Conservation (phyloP, 2,113 vertebrate genomes). For the Petrocephalus microphthalmus region DNA sequence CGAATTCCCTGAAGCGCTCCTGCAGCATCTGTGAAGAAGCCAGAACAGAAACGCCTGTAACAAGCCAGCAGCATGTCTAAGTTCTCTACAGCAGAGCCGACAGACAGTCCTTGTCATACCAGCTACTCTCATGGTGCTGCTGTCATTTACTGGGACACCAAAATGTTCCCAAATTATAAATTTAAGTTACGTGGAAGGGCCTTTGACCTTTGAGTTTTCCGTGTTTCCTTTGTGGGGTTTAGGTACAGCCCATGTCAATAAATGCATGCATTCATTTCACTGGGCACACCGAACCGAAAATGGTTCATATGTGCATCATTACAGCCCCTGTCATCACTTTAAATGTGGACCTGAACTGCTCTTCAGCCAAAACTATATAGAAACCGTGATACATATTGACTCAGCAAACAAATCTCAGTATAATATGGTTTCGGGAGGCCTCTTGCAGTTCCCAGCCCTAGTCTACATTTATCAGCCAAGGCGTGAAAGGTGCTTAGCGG, state of each 20-base stretch:
- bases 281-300: neutral
- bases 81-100: neutral
- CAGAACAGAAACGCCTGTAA: neutral
- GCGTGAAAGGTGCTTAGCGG: neutral
- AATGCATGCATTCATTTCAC: neutral
- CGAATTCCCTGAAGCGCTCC: constrained; percentile 92
- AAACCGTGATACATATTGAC: neutral
- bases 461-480: neutral
- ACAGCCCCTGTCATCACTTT: neutral
- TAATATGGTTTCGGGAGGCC: neutral
- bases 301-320: neutral
- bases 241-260: neutral
- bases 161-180: neutral
- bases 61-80: neutral
- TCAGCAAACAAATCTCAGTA: neutral
- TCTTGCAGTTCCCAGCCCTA: neutral
- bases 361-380: neutral
- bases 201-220: neutral
- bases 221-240: neutral
- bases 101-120: neutral
- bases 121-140: neutral
- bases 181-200: neutral
- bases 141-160: neutral
- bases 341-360: neutral
- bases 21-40: constrained; percentile 77